phyloP scores from a whole-genome alignment of 2,113 vertebrate species.

The Lynx canadensis region DNA sequence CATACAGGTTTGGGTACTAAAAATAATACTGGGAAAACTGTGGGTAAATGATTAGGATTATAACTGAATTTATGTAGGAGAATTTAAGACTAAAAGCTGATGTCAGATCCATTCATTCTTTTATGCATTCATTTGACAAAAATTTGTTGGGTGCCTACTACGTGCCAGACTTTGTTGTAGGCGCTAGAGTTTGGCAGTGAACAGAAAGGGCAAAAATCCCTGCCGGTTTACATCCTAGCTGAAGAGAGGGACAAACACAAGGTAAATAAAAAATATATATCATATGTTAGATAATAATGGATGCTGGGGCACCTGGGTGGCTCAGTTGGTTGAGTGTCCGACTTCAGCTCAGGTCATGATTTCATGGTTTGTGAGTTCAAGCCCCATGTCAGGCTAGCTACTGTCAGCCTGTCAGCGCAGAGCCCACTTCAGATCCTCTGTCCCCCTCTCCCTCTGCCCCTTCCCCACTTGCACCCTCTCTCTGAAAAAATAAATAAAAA shows the following conservation, averaged over 20 bases:
- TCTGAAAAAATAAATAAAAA: too few species aligned
- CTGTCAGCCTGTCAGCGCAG: too few species aligned
- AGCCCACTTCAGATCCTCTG: too few species aligned
- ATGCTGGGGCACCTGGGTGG: too few species aligned
- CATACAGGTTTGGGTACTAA: background rate
- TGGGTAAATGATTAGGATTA: background rate
- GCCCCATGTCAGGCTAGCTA: too few species aligned
- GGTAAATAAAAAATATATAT: background rate
- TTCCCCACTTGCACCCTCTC: too few species aligned
- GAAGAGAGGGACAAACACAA: background rate
- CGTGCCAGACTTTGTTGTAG: background rate
- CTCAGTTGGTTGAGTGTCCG: too few species aligned
- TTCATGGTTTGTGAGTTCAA: too few species aligned
- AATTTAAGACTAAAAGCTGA: background rate
- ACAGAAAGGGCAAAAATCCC: background rate
- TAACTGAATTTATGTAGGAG: background rate
- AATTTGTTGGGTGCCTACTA: background rate
- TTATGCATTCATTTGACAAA: background rate
- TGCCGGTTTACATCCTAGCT: background rate
- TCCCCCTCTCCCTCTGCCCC: too few species aligned
- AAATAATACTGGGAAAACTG: background rate
- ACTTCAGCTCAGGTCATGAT: too few species aligned
- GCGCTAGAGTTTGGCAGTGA: background rate
- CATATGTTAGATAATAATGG: background rate
- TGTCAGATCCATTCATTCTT: background rate